Conservation (phyloP, 35 echinoderm and acorn worm genomes). For the Holothuria glaberrima region DNA sequence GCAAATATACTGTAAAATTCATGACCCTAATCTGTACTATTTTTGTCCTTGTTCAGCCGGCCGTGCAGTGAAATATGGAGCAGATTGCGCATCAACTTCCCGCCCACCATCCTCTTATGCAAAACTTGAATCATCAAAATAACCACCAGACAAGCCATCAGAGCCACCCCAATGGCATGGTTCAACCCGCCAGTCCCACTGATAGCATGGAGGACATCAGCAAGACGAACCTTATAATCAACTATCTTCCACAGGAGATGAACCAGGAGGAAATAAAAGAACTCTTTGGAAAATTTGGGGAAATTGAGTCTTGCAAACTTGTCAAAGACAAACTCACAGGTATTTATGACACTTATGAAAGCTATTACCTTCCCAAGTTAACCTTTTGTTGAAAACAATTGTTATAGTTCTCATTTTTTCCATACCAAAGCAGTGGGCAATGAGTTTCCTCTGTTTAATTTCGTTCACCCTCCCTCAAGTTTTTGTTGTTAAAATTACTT, state of each 20-base stretch:
- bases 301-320: constrained; percentile 97
- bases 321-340: constrained; percentile 95
- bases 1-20: too few species aligned
- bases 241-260: constrained; percentile 96
- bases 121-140: constrained; percentile 48
- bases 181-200: constrained; percentile 55
- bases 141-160: constrained; percentile 54
- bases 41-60: too few species aligned
- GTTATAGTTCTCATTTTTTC: too few species aligned
- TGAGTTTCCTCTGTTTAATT: too few species aligned
- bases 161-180: constrained; percentile 51
- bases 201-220: constrained; percentile 73
- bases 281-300: constrained; percentile 94
- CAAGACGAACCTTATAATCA: constrained; percentile 96
- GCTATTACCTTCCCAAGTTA: background rate
- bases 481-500: too few species aligned
- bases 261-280: constrained; percentile 94
- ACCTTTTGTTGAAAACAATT: too few species aligned
- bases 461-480: too few species aligned
- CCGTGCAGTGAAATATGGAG: constrained; percentile 43
- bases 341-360: constrained; percentile 20
- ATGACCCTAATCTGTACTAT: too few species aligned
- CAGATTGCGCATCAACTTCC: constrained; percentile 45
- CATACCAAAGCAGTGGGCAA: too few species aligned
- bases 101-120: constrained; percentile 54